Evolutionary conservation across 37 sponge, comb jelly and placozoan genomes (phyloP), one percentile per base, ranked within the genome.

Genomic region (Bolinopsis microptera): DNA sequence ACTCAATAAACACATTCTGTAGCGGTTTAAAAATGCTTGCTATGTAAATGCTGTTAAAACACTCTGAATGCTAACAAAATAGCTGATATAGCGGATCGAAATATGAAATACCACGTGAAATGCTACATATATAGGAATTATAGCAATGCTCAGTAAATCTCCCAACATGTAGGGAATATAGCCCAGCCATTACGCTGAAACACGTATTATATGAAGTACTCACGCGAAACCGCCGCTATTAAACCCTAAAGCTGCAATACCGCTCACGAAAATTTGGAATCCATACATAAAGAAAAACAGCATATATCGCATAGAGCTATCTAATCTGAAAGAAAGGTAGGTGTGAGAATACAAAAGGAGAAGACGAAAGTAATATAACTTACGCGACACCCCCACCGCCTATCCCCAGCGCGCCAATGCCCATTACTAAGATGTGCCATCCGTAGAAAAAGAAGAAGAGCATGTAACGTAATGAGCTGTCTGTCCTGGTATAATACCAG

Each of bases 361-460:
- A 48, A 48, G 13, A 48, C 61, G 68, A 21, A 48, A 5, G 61
- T 18, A 48, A 48, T 48, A 48, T 48, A 18, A 86, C 90, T 86
- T 39, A 86, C 90, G 35, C 35, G 30, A 86, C 34, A n/a, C 90
- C 90, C 1, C 90, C 90, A 0, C 26, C 26, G 30, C 2, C 5
- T 40, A 86, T 41, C 0, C 90, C 90, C n/a, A 86, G 90, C 0
- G 35, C 32, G 27, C 36, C 90, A 40, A 86, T 40, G 9, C 90
- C 90, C 38, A 35, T 40, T 5, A 86, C 61, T 39, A 86, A 30
- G 32, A 86, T 41, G 25, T 86, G 90, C 38, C 34, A 86, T 3
- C 90, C 90, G 61, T 86, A 86, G 35, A 22, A 41, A 86, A 86
- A 86, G 90, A 86, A 86, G 31, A 86, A 86, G n/a, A 86, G 90